Base-by-base conservation (phyloP, 2,113 vertebrate genomes). In the Phycodurus eques region DNA sequence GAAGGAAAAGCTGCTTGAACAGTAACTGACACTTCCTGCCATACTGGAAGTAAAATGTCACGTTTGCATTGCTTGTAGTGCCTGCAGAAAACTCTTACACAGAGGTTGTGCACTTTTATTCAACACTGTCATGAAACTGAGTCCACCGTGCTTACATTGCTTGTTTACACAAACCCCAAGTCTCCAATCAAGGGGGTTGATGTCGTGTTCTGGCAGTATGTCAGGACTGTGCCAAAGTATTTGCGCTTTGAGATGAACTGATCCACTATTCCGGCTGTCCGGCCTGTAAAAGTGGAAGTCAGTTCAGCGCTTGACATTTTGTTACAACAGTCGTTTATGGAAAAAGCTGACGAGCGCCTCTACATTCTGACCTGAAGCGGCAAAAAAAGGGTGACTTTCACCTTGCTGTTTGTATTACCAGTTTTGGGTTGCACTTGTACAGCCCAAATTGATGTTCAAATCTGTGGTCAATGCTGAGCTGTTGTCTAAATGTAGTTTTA, bases 51-150 rank as follows among this genome's bases (percentile, higher is more conserved):
- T 69, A 51, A 60, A 13, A 71, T 53, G 44, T 43, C 68, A 66
- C 3, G 71, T 85, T 83, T 80, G 78, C 85, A 57, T 59, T 60
- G 63, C 65, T 70, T 65, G n/a, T 47, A 73, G 74, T 85, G 75
- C 72, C 76, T 82, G 73, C n/a, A 22, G 42, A 46, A 68, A 59
- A 70, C 67, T 78, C 49, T 62, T 62, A 3, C 7, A 35, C 33
- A 2, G 19, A 46, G 6, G 13, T 46, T 66, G 43, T 66, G 43
- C 43, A 9, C n/a, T 66, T 66, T 46, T 13, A 46, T n/a, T 46
- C 8, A 20, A 20, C 15, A 60, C 12, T 33, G 15, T 33, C 11
- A 14, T 11, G 27, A 59, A 11, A 59, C 4, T 13, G 15, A 60
- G 62, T 64, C 8, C 3, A 31, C 56, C 22, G 27, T 57, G 56